Percentiles rank a stretch among this genome's conserved stretches.
phyloP scores from a whole-genome alignment of 2,113 vertebrate genomes.

The Aphyosemion australe region DNA sequence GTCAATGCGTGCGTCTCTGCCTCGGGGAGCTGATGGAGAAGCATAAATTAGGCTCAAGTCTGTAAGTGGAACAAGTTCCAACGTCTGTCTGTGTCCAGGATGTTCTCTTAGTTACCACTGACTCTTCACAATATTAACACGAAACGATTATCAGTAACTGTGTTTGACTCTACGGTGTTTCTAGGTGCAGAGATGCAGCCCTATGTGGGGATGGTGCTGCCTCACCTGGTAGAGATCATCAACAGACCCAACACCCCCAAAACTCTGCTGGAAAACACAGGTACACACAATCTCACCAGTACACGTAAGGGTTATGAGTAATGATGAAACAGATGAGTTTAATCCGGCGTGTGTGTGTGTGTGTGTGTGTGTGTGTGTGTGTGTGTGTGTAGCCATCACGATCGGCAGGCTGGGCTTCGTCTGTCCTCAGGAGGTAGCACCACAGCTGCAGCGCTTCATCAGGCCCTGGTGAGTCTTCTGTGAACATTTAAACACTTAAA shows the following conservation, averaged over 20 bases:
- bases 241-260: constrained; percentile 95
- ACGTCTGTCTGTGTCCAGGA: too few species aligned
- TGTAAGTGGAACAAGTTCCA: too few species aligned
- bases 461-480: constrained; percentile 86
- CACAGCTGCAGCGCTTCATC: constrained; percentile 94
- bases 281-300: constrained; percentile 57
- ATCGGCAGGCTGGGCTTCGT: constrained; percentile 93
- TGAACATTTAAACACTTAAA: neutral
- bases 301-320: neutral
- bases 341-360: neutral
- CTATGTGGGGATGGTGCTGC: constrained; percentile 91
- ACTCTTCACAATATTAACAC: too few species aligned
- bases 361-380: too few species aligned
- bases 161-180: neutral
- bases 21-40: too few species aligned
- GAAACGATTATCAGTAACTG: too few species aligned
- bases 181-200: constrained; percentile 95
- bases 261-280: constrained; percentile 94
- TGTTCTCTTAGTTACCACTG: too few species aligned
- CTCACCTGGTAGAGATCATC: constrained; percentile 92
- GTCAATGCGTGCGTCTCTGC: too few species aligned
- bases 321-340: neutral
- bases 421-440: constrained; percentile 94
- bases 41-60: too few species aligned
- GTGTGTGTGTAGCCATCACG: constrained; percentile 84